Conservation (phyloP, 2,113 vertebrate genomes). For the Suricata suricatta region DNA sequence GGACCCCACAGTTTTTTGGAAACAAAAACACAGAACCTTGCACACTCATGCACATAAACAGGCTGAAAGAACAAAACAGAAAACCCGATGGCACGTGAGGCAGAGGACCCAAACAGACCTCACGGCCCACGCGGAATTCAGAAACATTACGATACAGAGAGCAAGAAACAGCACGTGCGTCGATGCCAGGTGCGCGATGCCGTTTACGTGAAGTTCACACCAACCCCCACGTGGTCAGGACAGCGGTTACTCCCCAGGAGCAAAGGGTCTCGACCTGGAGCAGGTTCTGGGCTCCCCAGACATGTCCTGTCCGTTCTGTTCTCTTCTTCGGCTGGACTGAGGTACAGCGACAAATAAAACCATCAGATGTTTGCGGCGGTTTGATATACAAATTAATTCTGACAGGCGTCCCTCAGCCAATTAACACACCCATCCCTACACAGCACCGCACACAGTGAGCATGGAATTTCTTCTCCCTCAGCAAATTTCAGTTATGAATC, state of each 20-base stretch:
- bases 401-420: not conserved
- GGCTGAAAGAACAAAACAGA: not conserved
- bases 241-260: not conserved
- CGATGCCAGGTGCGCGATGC: fast-evolving
- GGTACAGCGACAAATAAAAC: not conserved
- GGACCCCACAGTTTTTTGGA: not conserved
- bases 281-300: not conserved
- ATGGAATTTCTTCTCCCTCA: not conserved
- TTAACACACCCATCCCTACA: too few species aligned
- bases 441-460: not conserved
- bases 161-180: not conserved
- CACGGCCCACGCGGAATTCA: not conserved
- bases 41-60: not conserved
- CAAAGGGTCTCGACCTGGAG: too few species aligned
- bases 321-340: not conserved
- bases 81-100: not conserved
- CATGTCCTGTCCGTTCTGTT: not conserved
- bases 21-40: not conserved
- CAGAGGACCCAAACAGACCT: not conserved
- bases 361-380: not conserved
- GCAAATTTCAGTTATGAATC: not conserved
- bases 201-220: not conserved
- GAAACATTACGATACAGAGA: fast-evolving
- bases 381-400: too few species aligned
- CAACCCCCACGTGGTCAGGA: fast-evolving